Base-by-base conservation (phyloP, 1,140 invertebrate species). In the Micrasema longulum region DNA sequence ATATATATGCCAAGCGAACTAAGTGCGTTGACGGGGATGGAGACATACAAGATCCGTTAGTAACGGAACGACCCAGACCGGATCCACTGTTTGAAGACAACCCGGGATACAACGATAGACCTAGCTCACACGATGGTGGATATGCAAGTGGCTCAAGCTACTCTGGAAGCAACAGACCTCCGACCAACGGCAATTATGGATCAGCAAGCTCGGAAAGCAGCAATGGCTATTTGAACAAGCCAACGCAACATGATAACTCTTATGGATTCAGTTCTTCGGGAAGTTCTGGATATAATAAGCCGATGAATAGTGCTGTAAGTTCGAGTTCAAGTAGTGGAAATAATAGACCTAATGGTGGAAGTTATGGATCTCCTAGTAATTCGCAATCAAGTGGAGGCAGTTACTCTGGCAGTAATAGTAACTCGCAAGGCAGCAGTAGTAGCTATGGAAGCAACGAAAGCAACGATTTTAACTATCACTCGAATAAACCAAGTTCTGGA, bases 1-100 rank as follows among this genome's bases (percentile, higher is more conserved):
- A 90, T 79, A 80, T 90, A 16, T 90, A 89, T 76, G 77, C 86
- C n/a, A 87, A 87, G 74, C 85, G 80, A 74, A 23, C 81, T 38
- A 86, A 85, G 71, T 88, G 87, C 74, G 52, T 71, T 10, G 48
- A 68, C 26, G 20, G 36, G 14, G 74, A 72, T 14, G 74, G 71
- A 5, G 31, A 64, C n/a, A 63, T 68, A n/a, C 64, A 64, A 53
- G 74, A 76, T 47, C 71, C 74, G 18, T 57, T 75, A 5, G 71
- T 71, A 0, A 60, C 67, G 9, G 20, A 55, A 11, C 41, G 70
- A 47, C 74, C 74, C 5, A 22, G 69, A 3, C 71, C 16, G 0
- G 71, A 76, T 41, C 43, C 53, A 0, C 43, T 71, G 10, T 71
- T 73, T 38, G 74, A 71, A 16, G 57, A 55, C 18, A 7, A 9